These are phyloP conservation scores for Dryoscopus gambensis DNA, from an alignment of 2,113 vertebrate species.

Conservation along the genomic window DNA sequence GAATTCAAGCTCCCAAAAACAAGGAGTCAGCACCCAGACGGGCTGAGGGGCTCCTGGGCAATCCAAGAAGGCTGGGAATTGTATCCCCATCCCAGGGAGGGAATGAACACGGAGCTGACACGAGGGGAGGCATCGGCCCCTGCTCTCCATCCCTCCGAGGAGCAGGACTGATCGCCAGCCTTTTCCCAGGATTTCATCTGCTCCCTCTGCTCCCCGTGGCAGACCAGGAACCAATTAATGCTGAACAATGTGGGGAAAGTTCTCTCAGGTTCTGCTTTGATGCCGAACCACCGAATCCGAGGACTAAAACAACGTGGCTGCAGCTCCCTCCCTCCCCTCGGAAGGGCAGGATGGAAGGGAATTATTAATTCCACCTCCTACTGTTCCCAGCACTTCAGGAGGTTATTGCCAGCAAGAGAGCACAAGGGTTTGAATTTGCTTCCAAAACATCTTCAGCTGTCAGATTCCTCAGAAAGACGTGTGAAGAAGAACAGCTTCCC, in stretches of 20 bases:
- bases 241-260: neutral
- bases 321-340: neutral
- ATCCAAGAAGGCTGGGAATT: accelerated
- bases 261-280: neutral
- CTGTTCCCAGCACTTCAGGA: neutral
- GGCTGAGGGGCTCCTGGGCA: neutral
- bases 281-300: neutral
- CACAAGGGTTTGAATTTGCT: neutral
- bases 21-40: neutral
- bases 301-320: neutral
- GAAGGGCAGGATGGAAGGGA: neutral
- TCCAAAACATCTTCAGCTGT: neutral
- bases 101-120: accelerated
- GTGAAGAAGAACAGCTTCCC: neutral
- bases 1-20: neutral
- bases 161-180: neutral
- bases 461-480: neutral
- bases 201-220: neutral
- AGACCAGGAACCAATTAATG: neutral
- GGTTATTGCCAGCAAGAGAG: neutral
- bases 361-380: conserved; percentile 9
- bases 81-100: neutral
- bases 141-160: accelerated
- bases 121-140: accelerated
- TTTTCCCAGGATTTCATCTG: neutral